Conservation (phyloP, 2,797 vertebrate genomes). For the Iguana delicatissima region DNA sequence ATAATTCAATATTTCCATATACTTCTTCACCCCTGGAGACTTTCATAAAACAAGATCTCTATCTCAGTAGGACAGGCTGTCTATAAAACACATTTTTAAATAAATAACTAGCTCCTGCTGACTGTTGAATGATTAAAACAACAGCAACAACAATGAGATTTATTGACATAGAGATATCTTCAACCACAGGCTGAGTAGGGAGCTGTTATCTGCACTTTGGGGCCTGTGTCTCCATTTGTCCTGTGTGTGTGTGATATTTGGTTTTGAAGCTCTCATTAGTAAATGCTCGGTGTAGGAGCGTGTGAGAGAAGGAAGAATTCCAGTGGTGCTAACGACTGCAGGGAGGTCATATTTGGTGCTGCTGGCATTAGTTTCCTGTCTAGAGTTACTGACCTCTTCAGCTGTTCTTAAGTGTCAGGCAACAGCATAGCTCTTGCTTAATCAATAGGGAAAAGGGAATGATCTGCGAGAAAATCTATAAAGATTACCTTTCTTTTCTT, state of each 20-base stretch:
- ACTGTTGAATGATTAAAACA: conserved; percentile 5
- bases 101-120: conserved; percentile 14
- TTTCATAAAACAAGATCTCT: conserved; percentile 42
- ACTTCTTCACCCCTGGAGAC: neutral
- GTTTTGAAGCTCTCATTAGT: conserved; percentile 45
- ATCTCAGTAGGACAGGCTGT: conserved; percentile 26
- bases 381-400: conserved; percentile 26
- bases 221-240: conserved; percentile 25
- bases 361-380: neutral
- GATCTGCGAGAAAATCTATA: too few relatives aligned
- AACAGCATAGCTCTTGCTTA: neutral
- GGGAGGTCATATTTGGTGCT: neutral
- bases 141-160: neutral
- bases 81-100: conserved; percentile 26
- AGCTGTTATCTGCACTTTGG: conserved; percentile 33
- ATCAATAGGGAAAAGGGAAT: neutral
- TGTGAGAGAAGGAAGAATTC: neutral
- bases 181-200: neutral
- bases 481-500: neutral
- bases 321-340: neutral
- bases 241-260: conserved; percentile 18
- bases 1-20: conserved; percentile 21
- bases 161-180: conserved; percentile 25
- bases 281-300: neutral
- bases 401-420: neutral